Evolutionary conservation across 2,888 invertebrate species (phyloP).

Genomic region (Galerucella nymphaeae): DNA sequence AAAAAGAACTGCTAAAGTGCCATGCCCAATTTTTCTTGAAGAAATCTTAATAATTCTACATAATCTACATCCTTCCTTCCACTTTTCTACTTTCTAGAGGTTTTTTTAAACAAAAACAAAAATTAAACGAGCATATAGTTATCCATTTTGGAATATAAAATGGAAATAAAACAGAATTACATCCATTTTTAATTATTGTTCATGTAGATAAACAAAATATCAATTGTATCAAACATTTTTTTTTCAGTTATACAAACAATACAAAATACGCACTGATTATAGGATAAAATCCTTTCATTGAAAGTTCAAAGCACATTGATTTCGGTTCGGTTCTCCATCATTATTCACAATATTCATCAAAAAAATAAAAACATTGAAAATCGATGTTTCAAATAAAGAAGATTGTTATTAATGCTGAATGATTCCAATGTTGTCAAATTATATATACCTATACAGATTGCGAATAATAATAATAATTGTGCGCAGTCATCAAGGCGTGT

Average conservation of each 20-base stretch:
- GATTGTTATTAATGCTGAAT: background rate
- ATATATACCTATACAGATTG: background rate
- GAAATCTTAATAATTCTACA: too few relatives aligned
- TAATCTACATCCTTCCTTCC: too few relatives aligned
- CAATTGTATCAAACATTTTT: background rate
- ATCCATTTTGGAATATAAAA: too few relatives aligned
- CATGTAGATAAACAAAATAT: background rate
- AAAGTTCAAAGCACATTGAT: conserved; percentile 2
- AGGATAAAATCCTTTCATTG: background rate
- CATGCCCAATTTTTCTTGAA: too few relatives aligned
- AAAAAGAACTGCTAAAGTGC: too few relatives aligned
- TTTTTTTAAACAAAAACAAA: too few relatives aligned
- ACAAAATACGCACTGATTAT: background rate
- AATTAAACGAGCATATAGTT: too few relatives aligned
- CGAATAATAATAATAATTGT: too few relatives aligned
- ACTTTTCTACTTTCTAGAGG: too few relatives aligned
- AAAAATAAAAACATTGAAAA: background rate
- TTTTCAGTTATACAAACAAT: background rate
- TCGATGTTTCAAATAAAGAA: background rate
- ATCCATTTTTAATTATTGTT: background rate
- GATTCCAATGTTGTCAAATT: background rate
- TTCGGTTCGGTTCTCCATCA: background rate
- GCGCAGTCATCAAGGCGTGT: too few relatives aligned
- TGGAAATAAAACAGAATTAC: background rate
- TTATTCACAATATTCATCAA: conserved; percentile 1